Conservation (phyloP, 2,797 vertebrate genomes). For the Eptatretus atami region DNA sequence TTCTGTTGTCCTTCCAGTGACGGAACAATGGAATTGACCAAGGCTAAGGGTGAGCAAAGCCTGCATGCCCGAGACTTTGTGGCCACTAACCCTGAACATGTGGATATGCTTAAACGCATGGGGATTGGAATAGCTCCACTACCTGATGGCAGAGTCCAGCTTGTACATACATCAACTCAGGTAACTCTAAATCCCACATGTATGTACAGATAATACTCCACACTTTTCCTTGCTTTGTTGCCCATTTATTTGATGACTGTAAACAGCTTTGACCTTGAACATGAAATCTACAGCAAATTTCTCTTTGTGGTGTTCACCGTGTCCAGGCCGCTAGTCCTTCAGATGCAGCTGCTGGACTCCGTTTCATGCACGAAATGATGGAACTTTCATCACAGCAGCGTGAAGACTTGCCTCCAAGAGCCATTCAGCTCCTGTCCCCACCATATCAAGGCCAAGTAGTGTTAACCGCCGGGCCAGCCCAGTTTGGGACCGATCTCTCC, state of each 20-base stretch:
- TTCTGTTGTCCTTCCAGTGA: background rate
- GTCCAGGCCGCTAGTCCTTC: conserved; percentile 2
- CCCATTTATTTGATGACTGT: background rate
- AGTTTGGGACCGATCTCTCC: conserved; percentile 33
- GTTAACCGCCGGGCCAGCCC: conserved; percentile 28
- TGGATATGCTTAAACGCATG: conserved; percentile 35
- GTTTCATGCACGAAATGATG: conserved; percentile 7
- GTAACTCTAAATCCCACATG: background rate
- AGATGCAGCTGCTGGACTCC: background rate
- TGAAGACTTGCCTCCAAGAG: conserved; percentile 14
- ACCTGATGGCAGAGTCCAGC: conserved; percentile 13
- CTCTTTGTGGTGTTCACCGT: conserved; percentile 7
- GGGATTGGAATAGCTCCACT: conserved; percentile 27
- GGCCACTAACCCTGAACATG: conserved; percentile 19
- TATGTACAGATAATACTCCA: too few species aligned
- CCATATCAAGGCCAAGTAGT: conserved; percentile 25
- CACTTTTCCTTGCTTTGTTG: too few species aligned
- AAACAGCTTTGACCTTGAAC: too few species aligned
- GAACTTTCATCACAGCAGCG: conserved; percentile 5
- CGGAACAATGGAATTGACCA: too few species aligned
- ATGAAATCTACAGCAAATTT: too few species aligned
- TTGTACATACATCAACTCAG: conserved; percentile 1
- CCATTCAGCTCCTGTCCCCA: conserved; percentile 31
- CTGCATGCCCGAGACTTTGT: conserved; percentile 15
- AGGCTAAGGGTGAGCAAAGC: conserved; percentile 25